Evolutionary conservation across 2,113 vertebrate species (phyloP).

Genomic region (Acinonyx jubatus): DNA sequence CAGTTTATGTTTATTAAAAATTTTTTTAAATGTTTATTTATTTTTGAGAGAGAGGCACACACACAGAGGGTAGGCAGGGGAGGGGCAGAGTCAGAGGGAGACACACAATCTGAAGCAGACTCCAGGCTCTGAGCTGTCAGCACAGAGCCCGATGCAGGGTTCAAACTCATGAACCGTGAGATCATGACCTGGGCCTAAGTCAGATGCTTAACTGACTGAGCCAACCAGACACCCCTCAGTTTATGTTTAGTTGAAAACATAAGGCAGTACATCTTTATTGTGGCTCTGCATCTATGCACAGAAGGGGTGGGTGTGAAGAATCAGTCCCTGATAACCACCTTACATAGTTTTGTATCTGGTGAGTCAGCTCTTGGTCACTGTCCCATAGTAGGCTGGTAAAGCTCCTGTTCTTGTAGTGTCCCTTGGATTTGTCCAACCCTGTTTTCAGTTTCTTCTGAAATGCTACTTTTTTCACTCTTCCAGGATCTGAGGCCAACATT

Average conservation of each 20-base stretch:
- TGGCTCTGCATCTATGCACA: background rate
- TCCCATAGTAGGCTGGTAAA: background rate
- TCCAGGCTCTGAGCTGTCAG: no score
- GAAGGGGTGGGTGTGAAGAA: background rate
- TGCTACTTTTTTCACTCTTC: background rate
- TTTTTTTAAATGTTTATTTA: no score
- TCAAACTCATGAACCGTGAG: no score
- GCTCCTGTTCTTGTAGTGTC: background rate
- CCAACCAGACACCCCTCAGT: background rate
- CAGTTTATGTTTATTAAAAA: background rate
- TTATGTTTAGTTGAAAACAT: background rate
- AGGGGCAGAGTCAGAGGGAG: no score
- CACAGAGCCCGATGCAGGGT: no score
- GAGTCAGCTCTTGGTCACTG: background rate
- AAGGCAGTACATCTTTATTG: background rate
- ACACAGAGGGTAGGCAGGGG: no score
- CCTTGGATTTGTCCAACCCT: background rate
- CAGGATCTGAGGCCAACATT: background rate
- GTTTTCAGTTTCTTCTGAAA: constrained; percentile 41
- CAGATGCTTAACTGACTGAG: no score
- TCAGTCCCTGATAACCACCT: no score
- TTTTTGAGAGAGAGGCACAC: no score
- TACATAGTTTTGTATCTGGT: background rate
- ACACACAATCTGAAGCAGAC: no score
- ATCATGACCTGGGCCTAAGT: no score